phyloP scores from a whole-genome alignment of 2,797 vertebrate species.

The Florisuga fusca region DNA sequence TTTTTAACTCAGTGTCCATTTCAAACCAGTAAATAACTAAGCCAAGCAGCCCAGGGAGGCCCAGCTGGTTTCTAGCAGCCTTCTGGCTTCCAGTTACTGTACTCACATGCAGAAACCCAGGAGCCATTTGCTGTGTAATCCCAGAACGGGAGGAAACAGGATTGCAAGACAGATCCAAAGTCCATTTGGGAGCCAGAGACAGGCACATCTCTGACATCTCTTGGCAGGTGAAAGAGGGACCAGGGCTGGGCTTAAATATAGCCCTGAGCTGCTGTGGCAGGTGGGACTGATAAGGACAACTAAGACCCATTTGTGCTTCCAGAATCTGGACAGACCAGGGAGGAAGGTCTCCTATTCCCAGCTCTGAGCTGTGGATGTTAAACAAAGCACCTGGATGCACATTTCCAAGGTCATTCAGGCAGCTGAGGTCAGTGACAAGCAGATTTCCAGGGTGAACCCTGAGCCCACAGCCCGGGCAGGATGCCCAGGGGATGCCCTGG shows the following conservation, averaged over 20 bases:
- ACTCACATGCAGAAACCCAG: rapidly evolving
- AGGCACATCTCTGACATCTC: neutral
- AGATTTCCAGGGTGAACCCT: neutral
- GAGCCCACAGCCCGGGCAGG: rapidly evolving
- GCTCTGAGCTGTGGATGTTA: neutral
- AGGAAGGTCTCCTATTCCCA: neutral
- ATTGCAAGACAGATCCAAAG: neutral
- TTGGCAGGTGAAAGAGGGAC: rapidly evolving
- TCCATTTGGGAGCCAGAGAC: neutral
- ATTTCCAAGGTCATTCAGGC: neutral
- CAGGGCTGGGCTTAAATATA: neutral
- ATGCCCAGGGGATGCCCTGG: neutral
- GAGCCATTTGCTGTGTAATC: rapidly evolving
- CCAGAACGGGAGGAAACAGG: neutral
- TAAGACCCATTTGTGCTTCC: neutral
- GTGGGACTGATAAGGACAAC: neutral
- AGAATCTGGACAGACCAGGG: neutral
- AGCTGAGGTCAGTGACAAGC: rapidly evolving
- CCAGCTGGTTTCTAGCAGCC: rapidly evolving
- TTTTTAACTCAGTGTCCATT: neutral
- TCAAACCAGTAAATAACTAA: neutral
- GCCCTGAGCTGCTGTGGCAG: neutral
- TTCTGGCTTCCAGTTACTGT: neutral
- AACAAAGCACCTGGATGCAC: neutral
- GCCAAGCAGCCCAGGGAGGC: neutral